Percentiles rank a stretch among this genome's conserved stretches.
phyloP scores from a whole-genome alignment of 1,140 invertebrate species.

The Drosophila mauritiana region DNA sequence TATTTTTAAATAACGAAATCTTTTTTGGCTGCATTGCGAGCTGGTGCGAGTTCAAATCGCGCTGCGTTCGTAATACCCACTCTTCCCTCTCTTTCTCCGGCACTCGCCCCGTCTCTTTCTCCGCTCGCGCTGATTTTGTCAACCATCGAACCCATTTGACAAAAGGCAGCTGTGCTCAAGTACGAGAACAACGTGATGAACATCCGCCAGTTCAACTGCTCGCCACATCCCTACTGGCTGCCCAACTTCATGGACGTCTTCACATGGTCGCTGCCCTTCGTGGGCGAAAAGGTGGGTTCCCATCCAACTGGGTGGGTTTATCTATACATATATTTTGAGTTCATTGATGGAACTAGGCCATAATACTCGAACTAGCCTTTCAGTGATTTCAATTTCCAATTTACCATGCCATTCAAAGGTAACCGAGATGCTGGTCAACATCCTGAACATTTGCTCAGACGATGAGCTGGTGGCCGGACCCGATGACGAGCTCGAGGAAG shows the following conservation, averaged over 20 bases:
- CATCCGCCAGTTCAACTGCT: slow-evolving; percentile 99
- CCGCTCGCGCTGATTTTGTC: slow-evolving; percentile 54
- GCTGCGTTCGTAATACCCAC: slow-evolving; percentile 49
- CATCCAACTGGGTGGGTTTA: neutral
- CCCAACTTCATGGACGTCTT: slow-evolving; percentile 99
- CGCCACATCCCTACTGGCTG: slow-evolving; percentile 99
- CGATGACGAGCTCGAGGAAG: slow-evolving; percentile 98
- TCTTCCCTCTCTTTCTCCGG: slow-evolving; percentile 27
- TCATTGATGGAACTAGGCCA: no score
- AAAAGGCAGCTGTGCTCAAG: slow-evolving; percentile 98
- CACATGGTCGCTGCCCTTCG: slow-evolving; percentile 99
- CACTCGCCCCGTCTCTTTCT: slow-evolving; percentile 2
- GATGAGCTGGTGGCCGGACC: slow-evolving; percentile 99
- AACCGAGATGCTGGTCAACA: slow-evolving; percentile 99
- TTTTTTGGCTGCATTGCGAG: slow-evolving; percentile 60
- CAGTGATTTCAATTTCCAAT: neutral
- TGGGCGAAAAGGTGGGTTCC: slow-evolving; percentile 95
- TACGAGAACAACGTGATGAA: slow-evolving; percentile 99
- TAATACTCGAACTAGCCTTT: no score
- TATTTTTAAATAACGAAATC: slow-evolving; percentile 75
- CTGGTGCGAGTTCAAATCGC: slow-evolving; percentile 40
- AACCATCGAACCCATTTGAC: slow-evolving; percentile 75
- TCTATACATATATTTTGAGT: no score
- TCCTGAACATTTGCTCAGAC: slow-evolving; percentile 99
- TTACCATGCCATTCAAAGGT: slow-evolving; percentile 85